These are phyloP conservation scores for Toxostoma redivivum DNA, from an alignment of 2,113 vertebrate genomes.

Conservation along the genomic window DNA sequence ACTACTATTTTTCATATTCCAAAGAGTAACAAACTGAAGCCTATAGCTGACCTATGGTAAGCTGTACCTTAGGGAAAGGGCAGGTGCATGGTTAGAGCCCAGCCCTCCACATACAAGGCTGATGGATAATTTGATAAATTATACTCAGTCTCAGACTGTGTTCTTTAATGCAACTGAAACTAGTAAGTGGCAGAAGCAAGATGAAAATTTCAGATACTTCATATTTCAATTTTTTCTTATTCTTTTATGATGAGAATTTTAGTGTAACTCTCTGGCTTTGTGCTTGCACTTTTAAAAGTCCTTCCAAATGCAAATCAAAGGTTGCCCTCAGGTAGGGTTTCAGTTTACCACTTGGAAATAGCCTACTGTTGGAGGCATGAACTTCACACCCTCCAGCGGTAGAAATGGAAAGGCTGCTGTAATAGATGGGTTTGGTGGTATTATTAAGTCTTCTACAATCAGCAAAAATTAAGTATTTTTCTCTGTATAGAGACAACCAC, in stretches of 20 bases:
- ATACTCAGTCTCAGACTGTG: not conserved
- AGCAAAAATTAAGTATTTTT: not conserved
- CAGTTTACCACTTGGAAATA: not conserved
- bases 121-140: not conserved
- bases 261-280: not conserved
- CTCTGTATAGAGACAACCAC: not conserved
- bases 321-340: not conserved
- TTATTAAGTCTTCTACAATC: not conserved
- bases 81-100: not conserved
- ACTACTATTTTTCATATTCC: not conserved
- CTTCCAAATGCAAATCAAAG: not conserved
- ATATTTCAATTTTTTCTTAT: not conserved
- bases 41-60: not conserved
- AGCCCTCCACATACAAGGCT: not conserved
- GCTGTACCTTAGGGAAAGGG: not conserved
- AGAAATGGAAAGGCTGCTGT: not conserved
- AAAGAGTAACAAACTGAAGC: not conserved
- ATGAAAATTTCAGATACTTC: not conserved
- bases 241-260: not conserved
- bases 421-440: not conserved
- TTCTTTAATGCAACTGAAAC: not conserved
- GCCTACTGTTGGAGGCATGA: not conserved
- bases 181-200: not conserved
- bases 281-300: not conserved
- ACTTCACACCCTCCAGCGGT: not conserved